Base-by-base conservation (phyloP, 2,797 vertebrate species). In the Pangasius sanitwongsei region DNA sequence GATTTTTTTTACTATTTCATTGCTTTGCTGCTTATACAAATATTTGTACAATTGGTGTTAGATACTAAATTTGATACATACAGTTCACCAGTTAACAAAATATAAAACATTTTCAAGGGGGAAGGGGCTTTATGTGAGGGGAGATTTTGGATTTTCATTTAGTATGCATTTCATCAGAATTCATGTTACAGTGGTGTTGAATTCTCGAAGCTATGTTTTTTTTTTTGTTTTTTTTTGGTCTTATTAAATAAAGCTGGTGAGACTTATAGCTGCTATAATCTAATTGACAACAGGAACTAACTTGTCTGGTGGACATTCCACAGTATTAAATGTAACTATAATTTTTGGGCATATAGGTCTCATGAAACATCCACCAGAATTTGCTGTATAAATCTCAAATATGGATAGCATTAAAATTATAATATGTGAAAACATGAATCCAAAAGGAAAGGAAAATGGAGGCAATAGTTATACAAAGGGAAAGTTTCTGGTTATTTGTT, bases 321-420 rank as follows among this genome's bases (percentile, higher is more conserved):
- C 15, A 16, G 65, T 69, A 34, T 31, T 69, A 34, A 69, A 34
- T 34, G 15, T 18, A 69, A 1, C 12, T 69, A n/a, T 65, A n/a
- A 2, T 15, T 63, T 28, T 61, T 81, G 3, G 3, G 0, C n/a
- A 81, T 81, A 57, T 57, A 20, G 20, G 9, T 75, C 11, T 28
- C 53, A 80, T 78, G 31, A 20, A 34, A 57, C 12, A 8, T 61
- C 2, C 57, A 61, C 2, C 4, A 41, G 34, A 41, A 63, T 83
- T 83, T 83, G 31, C 31, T 59, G 55, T 82, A n/a, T 82, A 59
- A 81, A 81, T 81, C 28, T 18, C 13, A 31, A 55, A 31, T 78
- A 78, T 53, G 2, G 20, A 61, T 44, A 2, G 31, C 55, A 59
- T 53, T 53, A 2, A 31, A 9, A 48, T 50, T 28, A 37, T 41